Evolutionary conservation across 2,113 vertebrate species (phyloP).

Genomic region (Megaceryle maxima): DNA sequence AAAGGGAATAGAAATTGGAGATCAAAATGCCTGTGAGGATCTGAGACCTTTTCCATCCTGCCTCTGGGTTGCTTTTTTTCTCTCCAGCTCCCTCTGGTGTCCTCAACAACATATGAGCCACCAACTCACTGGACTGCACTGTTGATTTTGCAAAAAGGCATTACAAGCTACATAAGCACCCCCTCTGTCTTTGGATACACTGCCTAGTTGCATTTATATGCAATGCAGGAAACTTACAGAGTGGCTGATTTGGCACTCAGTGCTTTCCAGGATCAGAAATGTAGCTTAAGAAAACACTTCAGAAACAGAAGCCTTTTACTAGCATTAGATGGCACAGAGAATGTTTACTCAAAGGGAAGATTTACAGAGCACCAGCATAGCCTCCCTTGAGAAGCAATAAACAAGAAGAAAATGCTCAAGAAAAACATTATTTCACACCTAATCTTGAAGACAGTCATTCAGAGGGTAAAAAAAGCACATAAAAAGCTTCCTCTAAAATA

Average conservation of each 20-base stretch:
- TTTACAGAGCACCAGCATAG: neutral
- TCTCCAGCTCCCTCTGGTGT: neutral
- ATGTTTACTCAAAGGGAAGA: neutral
- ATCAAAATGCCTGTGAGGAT: neutral
- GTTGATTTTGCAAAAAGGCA: neutral
- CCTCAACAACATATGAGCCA: neutral
- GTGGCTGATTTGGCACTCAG: neutral
- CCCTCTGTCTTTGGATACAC: neutral
- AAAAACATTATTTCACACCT: neutral
- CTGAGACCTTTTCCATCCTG: neutral
- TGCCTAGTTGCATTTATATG: neutral
- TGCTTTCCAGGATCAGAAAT: neutral
- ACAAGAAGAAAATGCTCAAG: neutral
- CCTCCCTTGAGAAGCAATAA: neutral
- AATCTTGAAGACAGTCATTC: neutral
- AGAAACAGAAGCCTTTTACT: neutral
- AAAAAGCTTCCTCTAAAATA: neutral
- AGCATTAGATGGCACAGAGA: neutral
- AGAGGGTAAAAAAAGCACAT: neutral
- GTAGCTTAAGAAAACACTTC: neutral
- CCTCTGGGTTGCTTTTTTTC: neutral
- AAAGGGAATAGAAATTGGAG: accelerated
- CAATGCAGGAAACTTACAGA: neutral
- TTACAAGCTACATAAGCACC: neutral
- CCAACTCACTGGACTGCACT: neutral